phyloP scores from a whole-genome alignment of 2,797 vertebrate genomes.

The Diplodus sargus region DNA sequence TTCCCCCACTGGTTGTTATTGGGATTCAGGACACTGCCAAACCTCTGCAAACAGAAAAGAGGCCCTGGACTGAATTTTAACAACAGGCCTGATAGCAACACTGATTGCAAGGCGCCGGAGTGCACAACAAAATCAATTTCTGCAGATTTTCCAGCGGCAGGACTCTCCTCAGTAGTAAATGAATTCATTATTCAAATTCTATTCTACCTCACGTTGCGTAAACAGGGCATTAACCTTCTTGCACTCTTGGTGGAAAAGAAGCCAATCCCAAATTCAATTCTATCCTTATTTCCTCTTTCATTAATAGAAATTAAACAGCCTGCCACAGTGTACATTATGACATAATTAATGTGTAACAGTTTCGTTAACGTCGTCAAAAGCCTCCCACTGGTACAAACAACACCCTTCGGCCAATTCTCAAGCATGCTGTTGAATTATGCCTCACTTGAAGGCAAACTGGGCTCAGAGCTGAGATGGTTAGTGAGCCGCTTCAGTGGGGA shows the following conservation, averaged over 20 bases:
- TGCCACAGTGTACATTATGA: neutral
- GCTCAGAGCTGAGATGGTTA: slow-evolving; percentile 32
- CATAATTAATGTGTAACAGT: slow-evolving; percentile 20
- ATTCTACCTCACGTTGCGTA: slow-evolving; percentile 30
- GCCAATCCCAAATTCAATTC: slow-evolving; percentile 16
- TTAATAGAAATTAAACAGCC: neutral
- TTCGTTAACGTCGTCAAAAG: slow-evolving; percentile 22
- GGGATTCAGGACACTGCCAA: slow-evolving; percentile 55
- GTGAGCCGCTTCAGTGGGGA: slow-evolving; percentile 40
- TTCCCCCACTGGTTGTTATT: slow-evolving; percentile 30
- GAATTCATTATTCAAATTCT: slow-evolving; percentile 54
- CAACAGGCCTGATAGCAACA: slow-evolving; percentile 43
- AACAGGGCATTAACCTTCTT: slow-evolving; percentile 45
- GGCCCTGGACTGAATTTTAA: slow-evolving; percentile 58
- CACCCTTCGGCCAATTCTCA: slow-evolving; percentile 16
- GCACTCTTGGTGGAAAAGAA: slow-evolving; percentile 16
- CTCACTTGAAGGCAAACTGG: slow-evolving; percentile 9
- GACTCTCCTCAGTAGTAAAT: slow-evolving; percentile 31
- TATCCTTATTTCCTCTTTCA: neutral
- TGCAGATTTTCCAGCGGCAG: slow-evolving; percentile 41
- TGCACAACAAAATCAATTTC: slow-evolving; percentile 48
- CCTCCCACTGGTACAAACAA: neutral
- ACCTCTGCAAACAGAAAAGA: slow-evolving; percentile 53
- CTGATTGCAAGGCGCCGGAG: slow-evolving; percentile 34
- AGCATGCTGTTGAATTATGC: slow-evolving; percentile 25